Evolutionary conservation across 2,888 invertebrate species (phyloP), one percentile per base, ranked within the genome.

Genomic region (Argyresthia goedartella): DNA sequence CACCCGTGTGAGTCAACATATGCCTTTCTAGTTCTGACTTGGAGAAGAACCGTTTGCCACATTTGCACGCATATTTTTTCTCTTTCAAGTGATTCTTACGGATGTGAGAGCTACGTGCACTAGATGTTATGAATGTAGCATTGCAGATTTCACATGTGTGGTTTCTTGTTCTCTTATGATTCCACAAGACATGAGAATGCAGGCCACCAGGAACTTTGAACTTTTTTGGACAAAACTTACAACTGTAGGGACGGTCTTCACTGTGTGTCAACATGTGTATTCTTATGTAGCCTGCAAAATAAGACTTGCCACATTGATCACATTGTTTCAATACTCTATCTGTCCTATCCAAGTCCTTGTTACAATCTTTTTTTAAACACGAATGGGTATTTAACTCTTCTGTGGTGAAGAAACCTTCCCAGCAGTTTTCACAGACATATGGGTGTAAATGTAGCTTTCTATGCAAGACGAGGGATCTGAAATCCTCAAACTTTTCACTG

Each of bases 301-400:
- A 87, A 1, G 87, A 86, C 57, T 87, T 87, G 0, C 87, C 87
- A 59, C 87, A 87, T 55, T 86, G 82, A 56, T 87, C 86, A 61
- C 87, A 87, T 52, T 86, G 86, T 4, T 72, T 62, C 53, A 84
- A 57, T 0, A 68, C 57, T 59, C 60, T 71, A 4, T 41, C 16
- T 16, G 51, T 48, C 36, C 53, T 52, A 34, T 52, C 52, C 2
- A 35, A 8, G 8, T 36, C 45, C 13, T 46, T 51, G 33, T 16
- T 36, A 6, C 34, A 41, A 15, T 49, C 36, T 15, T 46, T 41
- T 15, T 15, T 48, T 4, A 70, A 69, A 56, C 87, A 87, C 0
- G 66, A 62, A 54, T 87, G 87, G 0, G 61, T 56, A 15, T 66
- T 68, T 1, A 78, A 54, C 15, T 77, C 75, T 10, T 66, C 63